Conservation (phyloP, 2,888 invertebrate species). For the Melitaea athalia region DNA sequence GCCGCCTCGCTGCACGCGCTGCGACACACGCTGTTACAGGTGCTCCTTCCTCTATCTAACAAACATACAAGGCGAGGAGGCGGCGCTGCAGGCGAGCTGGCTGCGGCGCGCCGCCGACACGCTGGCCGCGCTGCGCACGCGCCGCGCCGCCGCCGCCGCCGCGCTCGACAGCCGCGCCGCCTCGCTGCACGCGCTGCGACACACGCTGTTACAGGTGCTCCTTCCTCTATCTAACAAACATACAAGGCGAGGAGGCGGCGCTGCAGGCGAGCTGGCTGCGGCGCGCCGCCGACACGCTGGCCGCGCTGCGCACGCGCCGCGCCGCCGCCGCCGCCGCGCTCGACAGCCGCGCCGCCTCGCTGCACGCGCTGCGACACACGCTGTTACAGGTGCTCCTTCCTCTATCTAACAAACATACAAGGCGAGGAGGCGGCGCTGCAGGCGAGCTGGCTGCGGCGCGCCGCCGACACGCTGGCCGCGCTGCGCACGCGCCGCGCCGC, state of each 20-base stretch:
- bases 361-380: constrained; percentile 91
- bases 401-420: too few relatives aligned
- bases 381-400: constrained; percentile 85
- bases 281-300: constrained; percentile 89
- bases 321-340: constrained; percentile 90
- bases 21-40: constrained; percentile 91
- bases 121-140: constrained; percentile 89
- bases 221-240: too few relatives aligned
- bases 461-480: constrained; percentile 88
- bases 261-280: constrained; percentile 91
- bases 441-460: constrained; percentile 89
- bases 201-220: constrained; percentile 89
- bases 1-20: constrained; percentile 90
- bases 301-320: constrained; percentile 90
- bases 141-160: constrained; percentile 90
- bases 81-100: constrained; percentile 90
- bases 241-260: constrained; percentile 92
- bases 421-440: constrained; percentile 92
- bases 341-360: constrained; percentile 90
- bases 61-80: constrained; percentile 94
- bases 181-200: constrained; percentile 90
- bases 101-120: constrained; percentile 90
- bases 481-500: constrained; percentile 91
- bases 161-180: constrained; percentile 91
- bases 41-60: constrained; percentile 58